These are phyloP conservation scores for Trichomycterus rosablanca DNA, from an alignment of 2,113 vertebrate species.

Conservation along the genomic window DNA sequence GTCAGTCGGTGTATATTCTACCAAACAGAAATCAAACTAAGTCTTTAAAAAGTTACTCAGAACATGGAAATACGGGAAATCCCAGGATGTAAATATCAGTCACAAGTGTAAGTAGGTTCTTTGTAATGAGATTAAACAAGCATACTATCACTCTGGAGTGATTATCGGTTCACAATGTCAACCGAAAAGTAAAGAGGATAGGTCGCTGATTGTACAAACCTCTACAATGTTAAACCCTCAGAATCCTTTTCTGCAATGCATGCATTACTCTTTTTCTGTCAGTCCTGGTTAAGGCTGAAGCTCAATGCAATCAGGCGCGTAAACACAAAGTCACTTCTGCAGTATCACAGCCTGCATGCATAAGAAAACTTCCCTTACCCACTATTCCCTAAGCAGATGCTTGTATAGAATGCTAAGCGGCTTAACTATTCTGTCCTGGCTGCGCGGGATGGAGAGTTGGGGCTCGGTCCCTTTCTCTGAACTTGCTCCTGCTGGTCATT, in stretches of 20 bases:
- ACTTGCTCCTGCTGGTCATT: constrained; percentile 43
- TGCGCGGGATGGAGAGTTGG: constrained; percentile 19
- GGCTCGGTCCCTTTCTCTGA: constrained; percentile 30
- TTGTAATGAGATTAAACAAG: not conserved
- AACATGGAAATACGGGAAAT: too few relatives aligned
- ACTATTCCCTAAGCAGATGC: constrained; percentile 1
- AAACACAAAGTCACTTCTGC: not conserved
- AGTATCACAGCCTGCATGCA: constrained; percentile 2
- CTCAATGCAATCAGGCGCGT: constrained; percentile 2
- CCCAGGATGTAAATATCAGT: too few relatives aligned
- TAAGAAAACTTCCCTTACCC: constrained; percentile 4
- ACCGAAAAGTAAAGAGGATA: not conserved
- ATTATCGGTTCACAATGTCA: too few relatives aligned
- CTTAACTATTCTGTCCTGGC: constrained; percentile 21
- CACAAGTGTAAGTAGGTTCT: not conserved
- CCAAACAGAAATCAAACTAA: too few relatives aligned
- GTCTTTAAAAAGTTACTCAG: too few relatives aligned
- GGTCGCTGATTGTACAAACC: not conserved
- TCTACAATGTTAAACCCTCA: not conserved
- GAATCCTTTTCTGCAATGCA: not conserved
- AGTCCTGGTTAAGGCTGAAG: constrained; percentile 4
- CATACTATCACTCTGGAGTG: too few relatives aligned
- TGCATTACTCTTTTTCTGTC: constrained; percentile 7
- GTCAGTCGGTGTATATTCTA: too few relatives aligned
- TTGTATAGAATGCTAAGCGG: constrained; percentile 17